phyloP scores from a whole-genome alignment of 2,888 invertebrate genomes.

The Sclerodermus sp. region DNA sequence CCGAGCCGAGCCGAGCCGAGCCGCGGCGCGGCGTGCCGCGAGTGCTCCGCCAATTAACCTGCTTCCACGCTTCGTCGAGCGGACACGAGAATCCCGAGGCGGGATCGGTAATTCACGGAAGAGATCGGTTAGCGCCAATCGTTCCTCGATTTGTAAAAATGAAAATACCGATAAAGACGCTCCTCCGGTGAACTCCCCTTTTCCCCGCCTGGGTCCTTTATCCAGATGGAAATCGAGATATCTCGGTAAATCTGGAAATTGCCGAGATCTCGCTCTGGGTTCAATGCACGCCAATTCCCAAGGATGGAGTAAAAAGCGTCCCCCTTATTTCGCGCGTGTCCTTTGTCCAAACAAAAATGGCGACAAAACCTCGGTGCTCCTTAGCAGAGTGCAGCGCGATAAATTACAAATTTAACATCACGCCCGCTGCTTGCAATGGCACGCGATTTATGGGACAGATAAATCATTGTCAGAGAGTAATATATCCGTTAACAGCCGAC shows the following conservation, averaged over 20 bases:
- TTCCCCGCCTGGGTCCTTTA: too few relatives aligned
- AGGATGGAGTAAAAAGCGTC: too few relatives aligned
- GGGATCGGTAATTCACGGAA: neutral
- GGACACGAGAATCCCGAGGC: conserved; percentile 22
- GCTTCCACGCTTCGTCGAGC: conserved; percentile 40
- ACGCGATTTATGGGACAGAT: conserved; percentile 18
- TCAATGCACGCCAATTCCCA: too few relatives aligned
- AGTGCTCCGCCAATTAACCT: conserved; percentile 42
- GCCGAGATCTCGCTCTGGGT: too few relatives aligned
- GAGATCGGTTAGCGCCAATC: neutral
- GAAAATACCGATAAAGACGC: neutral
- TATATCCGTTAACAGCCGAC: neutral
- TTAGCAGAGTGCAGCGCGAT: neutral
- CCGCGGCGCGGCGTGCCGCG: conserved; percentile 14
- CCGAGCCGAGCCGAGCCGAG: conserved; percentile 15
- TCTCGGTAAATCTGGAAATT: too few relatives aligned
- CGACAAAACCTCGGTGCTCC: too few relatives aligned
- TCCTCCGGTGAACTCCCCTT: too few relatives aligned
- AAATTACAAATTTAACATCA: neutral
- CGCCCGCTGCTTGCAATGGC: neutral
- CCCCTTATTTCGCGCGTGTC: too few relatives aligned
- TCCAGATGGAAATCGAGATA: too few relatives aligned
- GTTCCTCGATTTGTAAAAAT: neutral
- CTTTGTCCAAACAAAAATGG: too few relatives aligned
- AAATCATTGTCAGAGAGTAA: neutral